These are phyloP conservation scores for Lutjanus argentimaculatus DNA, from an alignment of 2,797 vertebrate species.

Conservation along the genomic window DNA sequence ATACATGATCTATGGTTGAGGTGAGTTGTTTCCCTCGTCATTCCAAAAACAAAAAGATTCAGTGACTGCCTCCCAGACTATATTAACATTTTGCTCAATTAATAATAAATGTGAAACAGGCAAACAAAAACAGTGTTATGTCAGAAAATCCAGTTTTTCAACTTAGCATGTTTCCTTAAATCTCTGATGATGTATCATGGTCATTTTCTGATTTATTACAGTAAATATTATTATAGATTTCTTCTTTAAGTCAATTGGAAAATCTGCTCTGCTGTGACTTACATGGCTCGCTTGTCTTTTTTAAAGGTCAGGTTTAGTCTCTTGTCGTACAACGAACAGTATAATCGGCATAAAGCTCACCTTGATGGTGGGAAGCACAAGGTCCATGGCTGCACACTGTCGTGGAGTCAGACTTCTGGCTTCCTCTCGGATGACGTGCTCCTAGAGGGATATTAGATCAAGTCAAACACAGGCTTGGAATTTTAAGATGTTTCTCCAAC, in stretches of 20 bases:
- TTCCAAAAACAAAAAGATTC: too few relatives aligned
- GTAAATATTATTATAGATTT: too few relatives aligned
- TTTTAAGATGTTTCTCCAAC: background rate
- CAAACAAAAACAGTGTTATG: too few relatives aligned
- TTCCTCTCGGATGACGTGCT: constrained; percentile 95
- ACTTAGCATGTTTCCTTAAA: too few relatives aligned
- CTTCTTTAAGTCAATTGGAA: constrained; percentile 4
- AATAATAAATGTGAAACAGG: too few relatives aligned
- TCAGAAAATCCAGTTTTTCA: too few relatives aligned
- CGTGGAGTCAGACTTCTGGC: constrained; percentile 92
- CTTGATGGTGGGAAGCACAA: constrained; percentile 97
- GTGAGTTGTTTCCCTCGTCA: too few relatives aligned
- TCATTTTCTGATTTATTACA: too few relatives aligned
- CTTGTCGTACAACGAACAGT: background rate
- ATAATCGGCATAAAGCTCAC: constrained; percentile 78
- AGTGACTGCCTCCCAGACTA: too few relatives aligned
- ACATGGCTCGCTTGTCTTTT: constrained; percentile 18
- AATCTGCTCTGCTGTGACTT: constrained; percentile 9
- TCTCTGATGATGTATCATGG: too few relatives aligned
- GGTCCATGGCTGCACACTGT: constrained; percentile 96
- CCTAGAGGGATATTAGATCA: constrained; percentile 81
- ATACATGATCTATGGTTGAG: too few relatives aligned
- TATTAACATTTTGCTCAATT: too few relatives aligned
- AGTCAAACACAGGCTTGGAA: constrained; percentile 18
- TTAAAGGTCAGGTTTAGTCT: constrained; percentile 28